phyloP scores from a whole-genome alignment of 1,140 invertebrate species.

The Atta cephalotes region DNA sequence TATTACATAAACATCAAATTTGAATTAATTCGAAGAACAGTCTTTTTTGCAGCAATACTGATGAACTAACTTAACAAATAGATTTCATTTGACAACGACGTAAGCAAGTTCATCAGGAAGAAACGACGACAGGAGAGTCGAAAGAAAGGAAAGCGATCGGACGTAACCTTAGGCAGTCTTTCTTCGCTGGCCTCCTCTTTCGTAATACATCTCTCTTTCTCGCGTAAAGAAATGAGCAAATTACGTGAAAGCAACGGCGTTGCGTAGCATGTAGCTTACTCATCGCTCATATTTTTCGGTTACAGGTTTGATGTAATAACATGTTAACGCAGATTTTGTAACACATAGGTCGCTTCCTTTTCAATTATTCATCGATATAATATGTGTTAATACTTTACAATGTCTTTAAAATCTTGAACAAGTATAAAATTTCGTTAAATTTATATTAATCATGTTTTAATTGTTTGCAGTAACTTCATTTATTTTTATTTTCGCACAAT shows the following conservation, averaged over 20 bases:
- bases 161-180: constrained; percentile 61
- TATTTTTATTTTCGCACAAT: neutral
- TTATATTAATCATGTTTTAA: neutral
- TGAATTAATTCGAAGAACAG: neutral
- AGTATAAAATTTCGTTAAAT: neutral
- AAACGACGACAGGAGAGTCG: constrained; percentile 29
- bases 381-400: neutral
- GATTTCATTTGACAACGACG: constrained; percentile 11
- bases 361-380: constrained; percentile 12
- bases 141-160: constrained; percentile 62
- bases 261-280: constrained; percentile 58
- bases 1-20: neutral
- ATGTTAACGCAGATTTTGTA: constrained; percentile 26
- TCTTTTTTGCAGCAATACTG: neutral
- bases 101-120: constrained; percentile 59
- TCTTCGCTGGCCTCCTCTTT: constrained; percentile 40
- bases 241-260: constrained; percentile 56
- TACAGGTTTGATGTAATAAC: constrained; percentile 49
- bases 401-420: neutral
- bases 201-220: constrained; percentile 41
- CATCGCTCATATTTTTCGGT: constrained; percentile 55
- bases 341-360: neutral
- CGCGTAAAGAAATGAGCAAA: constrained; percentile 56
- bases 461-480: neutral
- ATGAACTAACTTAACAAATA: constrained; percentile 18